Evolutionary conservation across 2,888 invertebrate genomes (phyloP), one percentile per base, ranked within the genome.

Genomic region (Leptinotarsa tumamoca): DNA sequence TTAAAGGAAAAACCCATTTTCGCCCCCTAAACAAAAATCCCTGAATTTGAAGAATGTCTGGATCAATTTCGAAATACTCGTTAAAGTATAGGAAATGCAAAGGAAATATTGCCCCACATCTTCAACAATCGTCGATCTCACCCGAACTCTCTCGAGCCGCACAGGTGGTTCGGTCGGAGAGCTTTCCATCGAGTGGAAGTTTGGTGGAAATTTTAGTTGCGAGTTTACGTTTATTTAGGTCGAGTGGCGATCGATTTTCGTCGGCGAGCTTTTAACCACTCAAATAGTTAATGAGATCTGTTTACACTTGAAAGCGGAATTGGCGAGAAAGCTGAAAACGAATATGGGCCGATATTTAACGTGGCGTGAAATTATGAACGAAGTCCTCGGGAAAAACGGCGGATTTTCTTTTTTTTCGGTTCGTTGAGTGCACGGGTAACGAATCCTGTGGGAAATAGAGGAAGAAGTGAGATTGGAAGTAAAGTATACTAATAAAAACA

Each of bases 201-300:
- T 70, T 58, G 43, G 51, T 92, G 1, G 93, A 94, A 87, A 61
- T 69, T 58, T 66, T 71, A 68, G 76, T 73, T 51, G 70, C 54
- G 71, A 69, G 72, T 72, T 73, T 71, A 58, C 70, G 50, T 58
- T 67, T 77, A 75, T 77, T 73, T 75, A 67, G 73, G 77, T 78
- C 75, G 75, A 73, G 75, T 66, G 75, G 58, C 68, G 56, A 78
- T 78, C 73, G 78, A 78, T 78, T 73, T 71, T 68, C 33, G 68
- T 56, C n/a, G 68, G 68, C 73, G 71, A 68, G 75, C 56, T 70
- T 58, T 71, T 67, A 49, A 52, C 49, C 56, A 52, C 56, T 43
- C 54, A 27, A 27, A 51, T n/a, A 52, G 52, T 27, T 33, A 51
- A 54, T 68, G 58, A 23, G 23, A 58, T 58, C 23, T 58, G 51